Conservation (phyloP, 2,888 invertebrate genomes). For the Drymonia ruficornis region DNA sequence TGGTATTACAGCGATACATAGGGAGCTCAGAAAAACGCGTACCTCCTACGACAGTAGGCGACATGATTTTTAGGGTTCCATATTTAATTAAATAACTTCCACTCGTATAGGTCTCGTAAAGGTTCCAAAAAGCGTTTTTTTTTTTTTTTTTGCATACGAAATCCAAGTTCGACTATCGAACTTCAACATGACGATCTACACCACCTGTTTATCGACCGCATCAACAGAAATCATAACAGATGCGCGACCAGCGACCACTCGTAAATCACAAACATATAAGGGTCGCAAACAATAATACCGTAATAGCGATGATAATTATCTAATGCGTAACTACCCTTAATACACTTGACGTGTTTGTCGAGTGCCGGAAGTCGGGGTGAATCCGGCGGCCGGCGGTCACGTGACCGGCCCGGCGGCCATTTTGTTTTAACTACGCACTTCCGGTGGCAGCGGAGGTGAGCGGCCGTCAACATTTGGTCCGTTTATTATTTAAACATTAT, state of each 20-base stretch:
- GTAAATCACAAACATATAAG: conserved; percentile 58
- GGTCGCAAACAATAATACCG: conserved; percentile 40
- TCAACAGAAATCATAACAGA: conserved; percentile 69
- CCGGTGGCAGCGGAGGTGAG: conserved; percentile 65
- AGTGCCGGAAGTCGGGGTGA: conserved; percentile 79
- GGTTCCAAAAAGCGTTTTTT: too few relatives aligned
- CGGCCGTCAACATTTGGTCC: conserved; percentile 57
- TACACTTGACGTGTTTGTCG: conserved; percentile 78
- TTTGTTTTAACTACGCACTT: conserved; percentile 78
- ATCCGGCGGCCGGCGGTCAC: conserved; percentile 70
- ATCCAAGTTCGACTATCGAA: too few relatives aligned
- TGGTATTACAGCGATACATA: too few relatives aligned
- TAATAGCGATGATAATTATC: conserved; percentile 67
- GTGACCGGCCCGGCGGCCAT: conserved; percentile 72
- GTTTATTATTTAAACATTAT: neutral
- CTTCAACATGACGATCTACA: too few relatives aligned
- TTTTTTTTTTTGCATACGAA: too few relatives aligned
- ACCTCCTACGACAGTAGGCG: too few relatives aligned
- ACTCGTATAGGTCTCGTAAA: too few relatives aligned
- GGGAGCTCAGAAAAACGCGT: too few relatives aligned
- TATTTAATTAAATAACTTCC: too few relatives aligned
- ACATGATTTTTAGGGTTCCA: too few relatives aligned
- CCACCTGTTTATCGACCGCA: neutral
- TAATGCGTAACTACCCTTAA: conserved; percentile 65
- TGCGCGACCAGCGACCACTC: conserved; percentile 58